Evolutionary conservation across 2,797 vertebrate genomes (phyloP).

Genomic region (Bovichtus diacanthus): DNA sequence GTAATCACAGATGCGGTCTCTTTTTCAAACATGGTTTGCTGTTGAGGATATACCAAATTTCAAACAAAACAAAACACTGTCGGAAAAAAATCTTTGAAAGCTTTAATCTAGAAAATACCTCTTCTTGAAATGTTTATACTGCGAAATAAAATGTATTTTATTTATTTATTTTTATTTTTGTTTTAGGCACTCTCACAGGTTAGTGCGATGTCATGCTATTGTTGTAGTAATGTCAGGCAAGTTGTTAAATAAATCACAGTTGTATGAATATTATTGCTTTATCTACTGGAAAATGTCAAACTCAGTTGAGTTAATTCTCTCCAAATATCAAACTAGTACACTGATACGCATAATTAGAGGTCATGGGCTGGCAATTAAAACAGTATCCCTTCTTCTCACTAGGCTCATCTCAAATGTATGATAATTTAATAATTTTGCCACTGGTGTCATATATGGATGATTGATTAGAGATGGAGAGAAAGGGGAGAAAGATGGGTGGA

Average conservation of each 20-base stretch:
- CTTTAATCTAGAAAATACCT: neutral
- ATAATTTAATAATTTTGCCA: conserved; percentile 80
- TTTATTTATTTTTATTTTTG: neutral
- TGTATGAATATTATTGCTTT: conserved; percentile 66
- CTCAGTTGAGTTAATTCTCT: conserved; percentile 72
- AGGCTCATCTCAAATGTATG: conserved; percentile 77
- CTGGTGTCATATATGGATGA: conserved; percentile 79
- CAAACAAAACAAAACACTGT: neutral
- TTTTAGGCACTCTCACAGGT: conserved; percentile 15
- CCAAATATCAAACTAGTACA: conserved; percentile 81
- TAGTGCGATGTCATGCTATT: conserved; percentile 27
- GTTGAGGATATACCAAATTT: neutral
- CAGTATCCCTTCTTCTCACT: conserved; percentile 74
- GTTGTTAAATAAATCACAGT: conserved; percentile 67
- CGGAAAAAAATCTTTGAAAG: neutral
- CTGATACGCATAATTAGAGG: conserved; percentile 80
- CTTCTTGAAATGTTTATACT: neutral
- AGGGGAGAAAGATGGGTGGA: conserved; percentile 60
- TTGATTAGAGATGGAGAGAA: conserved; percentile 76
- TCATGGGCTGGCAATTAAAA: conserved; percentile 81
- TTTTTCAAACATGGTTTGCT: neutral
- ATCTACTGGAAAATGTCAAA: conserved; percentile 78
- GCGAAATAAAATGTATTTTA: neutral
- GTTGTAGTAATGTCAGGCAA: conserved; percentile 41
- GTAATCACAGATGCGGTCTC: neutral